phyloP scores from a whole-genome alignment of 2,113 vertebrate genomes.

The Calidris pugnax region DNA sequence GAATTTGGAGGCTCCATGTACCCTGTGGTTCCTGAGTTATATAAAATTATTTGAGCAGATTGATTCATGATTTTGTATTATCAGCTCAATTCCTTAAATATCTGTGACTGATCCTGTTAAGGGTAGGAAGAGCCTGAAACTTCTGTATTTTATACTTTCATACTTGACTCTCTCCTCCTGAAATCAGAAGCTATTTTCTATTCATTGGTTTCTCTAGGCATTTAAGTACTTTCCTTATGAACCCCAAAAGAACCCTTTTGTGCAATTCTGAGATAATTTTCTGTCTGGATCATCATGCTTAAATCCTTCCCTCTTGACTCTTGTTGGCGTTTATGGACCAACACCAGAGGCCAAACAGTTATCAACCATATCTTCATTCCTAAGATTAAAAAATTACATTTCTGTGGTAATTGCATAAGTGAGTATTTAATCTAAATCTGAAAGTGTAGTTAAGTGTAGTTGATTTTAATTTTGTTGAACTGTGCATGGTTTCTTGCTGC shows the following conservation, averaged over 20 bases:
- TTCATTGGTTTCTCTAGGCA: neutral
- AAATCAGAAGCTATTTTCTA: constrained; percentile 8
- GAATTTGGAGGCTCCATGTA: neutral
- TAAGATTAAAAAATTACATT: neutral
- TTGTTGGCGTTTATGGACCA: neutral
- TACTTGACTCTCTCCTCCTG: neutral
- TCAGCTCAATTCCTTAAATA: neutral
- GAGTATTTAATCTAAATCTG: constrained; percentile 16
- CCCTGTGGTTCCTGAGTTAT: neutral
- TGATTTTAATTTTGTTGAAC: constrained; percentile 52
- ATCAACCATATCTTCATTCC: neutral
- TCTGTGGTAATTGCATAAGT: neutral
- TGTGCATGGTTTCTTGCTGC: constrained; percentile 44
- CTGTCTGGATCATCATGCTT: neutral
- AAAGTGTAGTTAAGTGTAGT: constrained; percentile 1
- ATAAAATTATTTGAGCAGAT: neutral
- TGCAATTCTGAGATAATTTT: constrained; percentile 3
- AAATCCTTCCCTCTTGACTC: constrained; percentile 1
- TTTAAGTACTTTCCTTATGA: neutral
- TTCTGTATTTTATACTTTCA: neutral
- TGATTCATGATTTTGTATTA: neutral
- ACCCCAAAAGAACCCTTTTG: neutral
- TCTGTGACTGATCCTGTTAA: neutral
- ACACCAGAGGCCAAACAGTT: neutral
- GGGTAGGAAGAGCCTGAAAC: neutral